phyloP scores from a whole-genome alignment of 2,797 vertebrate genomes.

The Picus viridis region DNA sequence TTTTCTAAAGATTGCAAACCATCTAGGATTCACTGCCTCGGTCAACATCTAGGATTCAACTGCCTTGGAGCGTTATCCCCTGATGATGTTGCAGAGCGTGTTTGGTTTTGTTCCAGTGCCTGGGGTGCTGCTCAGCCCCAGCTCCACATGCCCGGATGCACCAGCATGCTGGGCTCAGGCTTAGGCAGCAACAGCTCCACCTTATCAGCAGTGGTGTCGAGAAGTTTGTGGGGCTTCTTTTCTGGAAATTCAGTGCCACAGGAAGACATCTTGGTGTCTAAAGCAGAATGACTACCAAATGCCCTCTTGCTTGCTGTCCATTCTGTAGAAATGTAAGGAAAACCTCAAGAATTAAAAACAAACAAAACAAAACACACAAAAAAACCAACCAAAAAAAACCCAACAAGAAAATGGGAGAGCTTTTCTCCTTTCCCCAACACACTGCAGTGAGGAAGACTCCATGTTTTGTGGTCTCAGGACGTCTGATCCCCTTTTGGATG shows the following conservation, averaged over 20 bases:
- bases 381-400: too few relatives aligned
- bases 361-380: too few relatives aligned
- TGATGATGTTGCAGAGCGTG: not conserved
- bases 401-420: not conserved
- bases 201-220: not conserved
- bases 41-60: not conserved
- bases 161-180: not conserved
- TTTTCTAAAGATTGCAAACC: not conserved
- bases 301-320: not conserved
- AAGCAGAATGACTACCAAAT: not conserved
- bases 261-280: not conserved
- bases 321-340: not conserved
- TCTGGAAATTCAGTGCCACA: not conserved
- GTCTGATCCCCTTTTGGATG: not conserved
- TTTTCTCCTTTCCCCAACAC: not conserved
- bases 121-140: not conserved
- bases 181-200: not conserved
- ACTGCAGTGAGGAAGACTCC: not conserved
- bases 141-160: fast-evolving
- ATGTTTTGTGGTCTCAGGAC: not conserved
- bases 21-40: not conserved
- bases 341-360: not conserved
- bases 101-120: not conserved
- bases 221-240: not conserved
- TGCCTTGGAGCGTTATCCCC: not conserved